Percentiles rank a stretch among this genome's conserved stretches.
Evolutionary conservation across 2,888 invertebrate genomes (phyloP).

Genomic region (Philopedon plagiatum): DNA sequence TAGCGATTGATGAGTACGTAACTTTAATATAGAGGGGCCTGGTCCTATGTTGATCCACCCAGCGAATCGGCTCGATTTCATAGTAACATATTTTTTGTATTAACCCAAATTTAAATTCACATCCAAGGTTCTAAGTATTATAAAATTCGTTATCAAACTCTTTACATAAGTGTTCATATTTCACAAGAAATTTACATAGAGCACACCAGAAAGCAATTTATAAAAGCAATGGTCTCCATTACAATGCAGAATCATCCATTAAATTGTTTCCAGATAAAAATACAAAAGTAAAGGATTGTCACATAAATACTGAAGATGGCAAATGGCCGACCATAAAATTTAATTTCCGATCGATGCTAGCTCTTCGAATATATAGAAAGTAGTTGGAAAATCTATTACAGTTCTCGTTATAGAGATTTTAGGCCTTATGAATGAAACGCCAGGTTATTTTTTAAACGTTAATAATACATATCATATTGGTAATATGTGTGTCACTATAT

Average conservation of each 20-base stretch:
- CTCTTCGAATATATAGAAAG: slow-evolving; percentile 33
- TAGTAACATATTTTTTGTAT: too few relatives aligned
- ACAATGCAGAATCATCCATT: slow-evolving; percentile 48
- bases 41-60: too few relatives aligned
- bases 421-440: too few relatives aligned
- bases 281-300: slow-evolving; percentile 46
- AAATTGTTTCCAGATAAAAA: slow-evolving; percentile 50
- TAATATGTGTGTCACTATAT: too few relatives aligned
- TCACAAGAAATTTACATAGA: slow-evolving; percentile 44
- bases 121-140: slow-evolving; percentile 17
- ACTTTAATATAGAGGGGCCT: too few relatives aligned
- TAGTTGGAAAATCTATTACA: slow-evolving; percentile 29
- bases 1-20: too few relatives aligned
- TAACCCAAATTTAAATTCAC: not conserved
- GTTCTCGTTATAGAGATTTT: slow-evolving; percentile 8
- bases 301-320: slow-evolving; percentile 49
- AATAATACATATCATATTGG: too few relatives aligned
- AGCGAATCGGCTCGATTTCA: too few relatives aligned
- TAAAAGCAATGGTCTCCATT: slow-evolving; percentile 50
- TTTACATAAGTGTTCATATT: slow-evolving; percentile 41
- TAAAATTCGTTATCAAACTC: slow-evolving; percentile 35
- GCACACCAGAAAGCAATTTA: slow-evolving; percentile 43
- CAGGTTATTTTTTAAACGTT: too few relatives aligned
- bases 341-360: slow-evolving; percentile 41
- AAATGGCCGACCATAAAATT: slow-evolving; percentile 49